phyloP scores from a whole-genome alignment of 2,113 vertebrate species.

The Hyperoodon ampullatus region DNA sequence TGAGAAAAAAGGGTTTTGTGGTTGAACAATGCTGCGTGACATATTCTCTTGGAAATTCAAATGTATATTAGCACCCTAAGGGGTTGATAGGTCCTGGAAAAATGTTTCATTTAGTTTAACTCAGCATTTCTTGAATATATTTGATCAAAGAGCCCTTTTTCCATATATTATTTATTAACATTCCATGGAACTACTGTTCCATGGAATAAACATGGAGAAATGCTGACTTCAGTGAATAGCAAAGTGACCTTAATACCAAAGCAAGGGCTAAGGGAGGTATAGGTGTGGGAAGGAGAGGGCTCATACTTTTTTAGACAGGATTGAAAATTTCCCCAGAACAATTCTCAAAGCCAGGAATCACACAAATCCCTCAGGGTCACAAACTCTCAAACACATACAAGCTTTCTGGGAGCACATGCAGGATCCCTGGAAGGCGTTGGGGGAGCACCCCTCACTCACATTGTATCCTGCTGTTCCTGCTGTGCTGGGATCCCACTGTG shows the following conservation, averaged over 20 bases:
- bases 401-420: background rate
- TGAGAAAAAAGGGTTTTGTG: background rate
- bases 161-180: background rate
- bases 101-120: conserved; percentile 24
- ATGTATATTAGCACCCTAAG: background rate
- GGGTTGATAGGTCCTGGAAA: background rate
- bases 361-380: background rate
- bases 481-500: background rate
- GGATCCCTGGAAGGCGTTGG: background rate
- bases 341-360: background rate
- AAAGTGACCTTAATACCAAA: conserved; percentile 21
- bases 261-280: background rate
- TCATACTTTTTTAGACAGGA: background rate
- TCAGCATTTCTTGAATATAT: conserved; percentile 25
- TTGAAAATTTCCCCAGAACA: background rate
- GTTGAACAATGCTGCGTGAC: background rate
- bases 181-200: background rate
- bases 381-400: background rate
- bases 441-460: too few relatives aligned
- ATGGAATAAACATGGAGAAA: background rate
- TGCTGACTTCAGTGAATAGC: background rate
- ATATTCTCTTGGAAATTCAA: conserved; percentile 1
- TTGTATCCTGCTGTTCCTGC: background rate
- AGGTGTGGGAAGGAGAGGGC: background rate
- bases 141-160: background rate